Conservation (phyloP, 2,888 invertebrate species). For the Lepidocyrtoides sp. region DNA sequence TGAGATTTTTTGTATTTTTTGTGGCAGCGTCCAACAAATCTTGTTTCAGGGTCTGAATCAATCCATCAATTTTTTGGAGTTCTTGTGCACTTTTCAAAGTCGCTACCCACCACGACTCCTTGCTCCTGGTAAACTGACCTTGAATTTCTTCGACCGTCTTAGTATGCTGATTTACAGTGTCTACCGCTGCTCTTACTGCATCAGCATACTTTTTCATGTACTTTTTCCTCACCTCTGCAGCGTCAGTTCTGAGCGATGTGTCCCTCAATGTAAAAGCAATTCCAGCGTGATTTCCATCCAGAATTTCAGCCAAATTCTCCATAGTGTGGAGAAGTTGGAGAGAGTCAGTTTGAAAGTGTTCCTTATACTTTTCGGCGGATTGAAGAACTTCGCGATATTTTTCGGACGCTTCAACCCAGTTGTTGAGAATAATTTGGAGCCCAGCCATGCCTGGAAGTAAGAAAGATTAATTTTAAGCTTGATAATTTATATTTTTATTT, state of each 20-base stretch:
- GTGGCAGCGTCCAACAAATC: slow-evolving; percentile 77
- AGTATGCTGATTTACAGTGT: slow-evolving; percentile 70
- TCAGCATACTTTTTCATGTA: slow-evolving; percentile 88
- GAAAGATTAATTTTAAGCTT: neutral
- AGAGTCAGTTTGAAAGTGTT: slow-evolving; percentile 89
- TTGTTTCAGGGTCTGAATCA: slow-evolving; percentile 81
- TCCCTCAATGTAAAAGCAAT: slow-evolving; percentile 88
- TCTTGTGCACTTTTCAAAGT: slow-evolving; percentile 86
- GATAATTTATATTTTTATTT: no score
- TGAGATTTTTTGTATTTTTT: slow-evolving; percentile 61
- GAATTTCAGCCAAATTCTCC: slow-evolving; percentile 89
- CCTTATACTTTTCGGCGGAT: slow-evolving; percentile 87
- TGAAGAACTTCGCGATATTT: slow-evolving; percentile 89
- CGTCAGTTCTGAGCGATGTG: slow-evolving; percentile 87
- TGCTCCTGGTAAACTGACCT: slow-evolving; percentile 79
- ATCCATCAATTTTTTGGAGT: slow-evolving; percentile 75
- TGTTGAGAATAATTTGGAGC: slow-evolving; percentile 88
- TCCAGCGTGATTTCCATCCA: slow-evolving; percentile 86
- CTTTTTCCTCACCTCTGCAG: slow-evolving; percentile 88
- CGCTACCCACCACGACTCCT: slow-evolving; percentile 87
- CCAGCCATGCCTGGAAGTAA: slow-evolving; percentile 89
- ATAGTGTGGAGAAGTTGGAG: slow-evolving; percentile 90
- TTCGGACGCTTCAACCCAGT: slow-evolving; percentile 88
- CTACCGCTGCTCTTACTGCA: slow-evolving; percentile 80
- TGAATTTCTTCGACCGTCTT: slow-evolving; percentile 83